Conservation (phyloP, 1,140 invertebrate genomes). For the Heliothis virescens region DNA sequence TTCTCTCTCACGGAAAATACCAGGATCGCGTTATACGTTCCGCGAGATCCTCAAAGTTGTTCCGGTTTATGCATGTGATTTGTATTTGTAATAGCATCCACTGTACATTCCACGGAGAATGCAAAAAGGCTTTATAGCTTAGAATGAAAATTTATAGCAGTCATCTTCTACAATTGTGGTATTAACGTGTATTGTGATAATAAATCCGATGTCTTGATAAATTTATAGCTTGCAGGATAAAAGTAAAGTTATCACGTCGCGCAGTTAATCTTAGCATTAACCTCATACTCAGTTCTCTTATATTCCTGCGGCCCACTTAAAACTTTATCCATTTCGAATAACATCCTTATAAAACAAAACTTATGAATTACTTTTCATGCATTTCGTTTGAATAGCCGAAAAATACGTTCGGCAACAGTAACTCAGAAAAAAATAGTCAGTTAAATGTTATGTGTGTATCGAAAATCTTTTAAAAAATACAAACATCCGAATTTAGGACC, state of each 20-base stretch:
- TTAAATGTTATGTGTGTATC: too few relatives aligned
- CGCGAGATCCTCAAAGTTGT: slow-evolving; percentile 5
- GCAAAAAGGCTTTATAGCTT: slow-evolving; percentile 31
- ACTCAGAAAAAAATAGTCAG: not conserved
- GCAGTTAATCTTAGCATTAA: slow-evolving; percentile 36
- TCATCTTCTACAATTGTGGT: slow-evolving; percentile 13
- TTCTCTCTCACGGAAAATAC: not conserved
- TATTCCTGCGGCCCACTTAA: slow-evolving; percentile 37
- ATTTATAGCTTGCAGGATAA: slow-evolving; percentile 13
- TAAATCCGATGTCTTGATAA: slow-evolving; percentile 23
- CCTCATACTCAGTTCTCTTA: slow-evolving; percentile 28
- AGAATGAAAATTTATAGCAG: slow-evolving; percentile 13
- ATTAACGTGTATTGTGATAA: slow-evolving; percentile 22
- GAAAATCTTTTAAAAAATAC: too few relatives aligned
- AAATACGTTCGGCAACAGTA: not conserved
- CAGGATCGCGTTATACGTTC: slow-evolving; percentile 5
- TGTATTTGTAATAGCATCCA: slow-evolving; percentile 33
- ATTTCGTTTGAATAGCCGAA: slow-evolving; percentile 1
- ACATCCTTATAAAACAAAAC: slow-evolving; percentile 29
- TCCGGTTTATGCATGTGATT: slow-evolving; percentile 10
- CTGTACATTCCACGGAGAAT: not conserved
- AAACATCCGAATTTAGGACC: too few relatives aligned
- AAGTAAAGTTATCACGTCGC: slow-evolving; percentile 27
- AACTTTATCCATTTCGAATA: slow-evolving; percentile 42
- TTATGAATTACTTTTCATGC: slow-evolving; percentile 26